Conservation (phyloP, 2,797 vertebrate genomes). For the Ammospiza maritima region DNA sequence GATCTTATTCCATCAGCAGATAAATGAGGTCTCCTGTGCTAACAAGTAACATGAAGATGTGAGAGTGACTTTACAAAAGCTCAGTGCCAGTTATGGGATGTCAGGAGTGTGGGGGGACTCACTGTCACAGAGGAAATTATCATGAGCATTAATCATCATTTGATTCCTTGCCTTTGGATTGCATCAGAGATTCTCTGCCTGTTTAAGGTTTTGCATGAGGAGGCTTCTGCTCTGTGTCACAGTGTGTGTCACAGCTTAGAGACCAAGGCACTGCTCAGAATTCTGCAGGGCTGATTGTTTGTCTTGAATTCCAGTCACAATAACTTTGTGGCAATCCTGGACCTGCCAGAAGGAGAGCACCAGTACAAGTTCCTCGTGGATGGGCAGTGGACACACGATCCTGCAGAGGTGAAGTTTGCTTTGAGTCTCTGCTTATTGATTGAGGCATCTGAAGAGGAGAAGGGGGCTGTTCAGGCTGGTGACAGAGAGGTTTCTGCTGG, state of each 20-base stretch:
- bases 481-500: not conserved
- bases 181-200: not conserved
- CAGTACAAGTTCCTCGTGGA: constrained; percentile 98
- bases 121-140: not conserved
- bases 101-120: not conserved
- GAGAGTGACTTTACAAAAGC: not conserved
- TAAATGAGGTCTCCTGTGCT: not conserved
- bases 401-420: constrained; percentile 83
- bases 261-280: not conserved
- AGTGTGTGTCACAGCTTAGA: not conserved
- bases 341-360: constrained; percentile 96
- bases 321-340: constrained; percentile 94
- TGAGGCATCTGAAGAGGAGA: not conserved
- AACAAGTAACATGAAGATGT: not conserved
- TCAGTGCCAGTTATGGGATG: not conserved
- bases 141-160: not conserved
- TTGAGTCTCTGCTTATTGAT: not conserved
- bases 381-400: constrained; percentile 95
- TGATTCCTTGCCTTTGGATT: not conserved
- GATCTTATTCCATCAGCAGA: not conserved
- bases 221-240: not conserved
- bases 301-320: constrained; percentile 84
- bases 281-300: not conserved
- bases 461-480: not conserved
- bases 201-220: not conserved